Evolutionary conservation across 1,140 invertebrate species (phyloP).

Genomic region (Halesus radiatus): DNA sequence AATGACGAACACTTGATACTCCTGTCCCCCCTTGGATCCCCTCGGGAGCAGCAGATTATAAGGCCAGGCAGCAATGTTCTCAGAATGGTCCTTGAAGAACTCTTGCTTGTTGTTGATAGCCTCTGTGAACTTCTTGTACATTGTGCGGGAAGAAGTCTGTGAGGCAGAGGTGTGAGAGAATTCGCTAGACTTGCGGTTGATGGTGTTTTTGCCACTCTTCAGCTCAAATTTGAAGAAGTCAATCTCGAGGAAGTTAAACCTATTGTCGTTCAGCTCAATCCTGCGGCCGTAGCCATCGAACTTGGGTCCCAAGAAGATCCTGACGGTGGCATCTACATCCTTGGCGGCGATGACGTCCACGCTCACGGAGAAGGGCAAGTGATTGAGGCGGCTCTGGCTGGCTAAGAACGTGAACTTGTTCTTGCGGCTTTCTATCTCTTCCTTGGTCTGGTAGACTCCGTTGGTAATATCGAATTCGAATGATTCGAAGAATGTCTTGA

Average conservation of each 20-base stretch:
- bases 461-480: slow-evolving; percentile 79
- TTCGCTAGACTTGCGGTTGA: slow-evolving; percentile 68
- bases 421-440: slow-evolving; percentile 59
- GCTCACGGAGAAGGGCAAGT: slow-evolving; percentile 56
- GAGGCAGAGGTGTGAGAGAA: slow-evolving; percentile 68
- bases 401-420: slow-evolving; percentile 65
- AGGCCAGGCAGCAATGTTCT: slow-evolving; percentile 73
- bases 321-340: slow-evolving; percentile 43
- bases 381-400: slow-evolving; percentile 63
- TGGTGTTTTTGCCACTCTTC: slow-evolving; percentile 75
- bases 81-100: slow-evolving; percentile 67
- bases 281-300: slow-evolving; percentile 68
- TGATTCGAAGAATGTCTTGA: slow-evolving; percentile 81
- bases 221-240: slow-evolving; percentile 78
- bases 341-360: slow-evolving; percentile 53
- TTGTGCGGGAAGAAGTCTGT: slow-evolving; percentile 67
- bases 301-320: slow-evolving; percentile 63
- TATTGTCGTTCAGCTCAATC: slow-evolving; percentile 72
- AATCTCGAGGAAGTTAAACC: slow-evolving; percentile 75
- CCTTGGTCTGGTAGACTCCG: slow-evolving; percentile 68
- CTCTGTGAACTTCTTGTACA: slow-evolving; percentile 67
- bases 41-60: slow-evolving; percentile 73
- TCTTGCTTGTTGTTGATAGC: slow-evolving; percentile 64
- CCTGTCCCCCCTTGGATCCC: slow-evolving; percentile 71
- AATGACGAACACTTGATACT: slow-evolving; percentile 73